Evolutionary conservation across 64 coral and sea anemone genomes (phyloP), one percentile per base, ranked within the genome.

Genomic region (Pocillopora damicornis): DNA sequence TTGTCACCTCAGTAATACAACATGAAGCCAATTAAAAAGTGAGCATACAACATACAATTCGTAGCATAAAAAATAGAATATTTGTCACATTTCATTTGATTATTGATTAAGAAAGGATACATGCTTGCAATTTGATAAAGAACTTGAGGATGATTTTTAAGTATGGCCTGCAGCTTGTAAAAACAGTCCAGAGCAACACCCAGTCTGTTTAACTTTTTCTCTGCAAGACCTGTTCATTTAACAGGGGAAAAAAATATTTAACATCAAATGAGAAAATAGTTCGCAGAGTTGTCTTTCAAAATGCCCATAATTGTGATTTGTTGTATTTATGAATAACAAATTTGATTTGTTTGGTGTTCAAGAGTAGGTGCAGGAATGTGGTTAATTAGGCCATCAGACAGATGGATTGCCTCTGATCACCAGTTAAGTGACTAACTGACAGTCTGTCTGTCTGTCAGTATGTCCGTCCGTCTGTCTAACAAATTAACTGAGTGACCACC

Each of bases 171-270:
- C 17, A 99, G 84, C 84, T 99, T 99, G 23, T 88, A 87, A 35
- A 99, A 99, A 73, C 97, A 99, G 75, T 99, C 97, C 42, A 99
- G 68, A 37, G 97, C 93, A 37, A 95, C 90, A 59, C 95, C 97
- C 42, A 85, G 95, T 30, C 92, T 82, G 20, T 91, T 94, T n/a
- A 92, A 69, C 74, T 91, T 99, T 80, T 99, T 99, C 73, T 88
- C 90, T 9, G 92, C 97, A 86, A 99, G 86, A 75, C 97, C 97
- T 98, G n/a, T 67, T 37, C 15, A 14, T 63, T 93, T 45, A 66
- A 17, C 3, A 34, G 62, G 4, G 12, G 9, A 64, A 56, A 25
- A 23, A 79, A 38, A 15, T 56, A 42, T 57, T 15, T 18, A 26
- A 15, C 63, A 73, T 56, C 5, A 37, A 5, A 72, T 62, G 20